These are phyloP conservation scores for Bujurquina vittata DNA, from an alignment of 2,113 vertebrate genomes.

Conservation along the genomic window DNA sequence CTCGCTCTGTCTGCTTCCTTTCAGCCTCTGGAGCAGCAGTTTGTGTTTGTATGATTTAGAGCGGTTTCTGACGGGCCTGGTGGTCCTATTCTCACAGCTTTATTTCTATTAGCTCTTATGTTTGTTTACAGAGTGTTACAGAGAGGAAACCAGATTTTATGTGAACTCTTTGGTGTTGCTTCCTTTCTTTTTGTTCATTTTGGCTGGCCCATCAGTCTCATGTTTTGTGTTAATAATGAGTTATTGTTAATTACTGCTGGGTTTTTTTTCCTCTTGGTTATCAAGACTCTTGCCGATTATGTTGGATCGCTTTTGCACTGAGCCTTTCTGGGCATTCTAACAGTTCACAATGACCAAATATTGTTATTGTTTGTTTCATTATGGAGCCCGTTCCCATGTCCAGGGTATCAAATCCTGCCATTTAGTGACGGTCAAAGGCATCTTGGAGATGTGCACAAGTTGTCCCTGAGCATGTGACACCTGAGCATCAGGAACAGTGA, in stretches of 20 bases:
- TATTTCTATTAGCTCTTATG: background rate
- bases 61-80: fast-evolving
- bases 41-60: background rate
- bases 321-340: background rate
- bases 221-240: background rate
- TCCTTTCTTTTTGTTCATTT: background rate
- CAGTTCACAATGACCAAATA: no score
- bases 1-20: background rate
- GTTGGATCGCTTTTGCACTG: background rate
- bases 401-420: background rate
- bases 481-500: background rate
- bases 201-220: background rate
- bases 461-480: background rate
- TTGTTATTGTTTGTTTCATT: background rate
- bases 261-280: background rate
- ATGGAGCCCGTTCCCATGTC: background rate
- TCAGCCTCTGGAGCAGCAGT: background rate
- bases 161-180: background rate
- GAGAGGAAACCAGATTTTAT: background rate
- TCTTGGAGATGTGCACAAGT: fast-evolving
- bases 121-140: background rate
- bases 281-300: background rate
- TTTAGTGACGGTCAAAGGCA: no score
- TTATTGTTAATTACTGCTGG: background rate
- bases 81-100: background rate